Evolutionary conservation across 1,140 invertebrate genomes (phyloP), one percentile per base, ranked within the genome.

Genomic region (Meloidogyne floridensis): DNA sequence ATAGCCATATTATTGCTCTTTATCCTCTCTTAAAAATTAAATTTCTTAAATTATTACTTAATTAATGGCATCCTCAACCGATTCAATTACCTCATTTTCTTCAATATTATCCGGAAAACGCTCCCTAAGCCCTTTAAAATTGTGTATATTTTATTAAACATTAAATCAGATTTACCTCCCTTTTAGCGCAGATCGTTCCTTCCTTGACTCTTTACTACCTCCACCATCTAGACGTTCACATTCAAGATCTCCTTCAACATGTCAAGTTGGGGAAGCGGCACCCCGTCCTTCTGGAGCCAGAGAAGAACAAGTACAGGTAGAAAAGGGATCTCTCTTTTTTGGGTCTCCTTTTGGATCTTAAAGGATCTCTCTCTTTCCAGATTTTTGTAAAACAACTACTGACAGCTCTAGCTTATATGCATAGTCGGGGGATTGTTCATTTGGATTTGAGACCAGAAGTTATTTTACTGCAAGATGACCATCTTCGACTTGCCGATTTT

Each of bases 371-470:
- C 20, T 20, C 20, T 20, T 20, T 32, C 32, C 53, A 77, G 75
- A 65, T 65, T 18, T 65, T 65, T 65, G 94, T 98, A 11, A 92
- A 94, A 42, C 95, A 98, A 91, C 87, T 96, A 32, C 91, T 98
- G 74, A 93, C 93, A 86, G 95, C 94, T 18, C 90, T 98, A 72
- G 94, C 96, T 84, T 93, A 97, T 87, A 95, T 98, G 93, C 96
- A 98, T 89, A 93, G 93, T 59, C 92, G 94, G 84, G 94, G 94
- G 82, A 94, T 96, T 86, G 95, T 94, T 2, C 97, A 98, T 92
- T 93, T 98, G 85, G 95, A 96, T 70, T 92, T 98, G 3, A 86
- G 95, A 94, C 93, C 96, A 83, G 94, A 95, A 70, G 95, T 97
- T 90, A 91, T 97, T 1, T 90, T 98, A 7, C 93, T 97, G 51